A percentile compares a stretch with the other conserved stretches of the same genome.
These are phyloP conservation scores for Limnephilus auricula DNA, from an alignment of 2,888 invertebrate species.

Conservation along the genomic window DNA sequence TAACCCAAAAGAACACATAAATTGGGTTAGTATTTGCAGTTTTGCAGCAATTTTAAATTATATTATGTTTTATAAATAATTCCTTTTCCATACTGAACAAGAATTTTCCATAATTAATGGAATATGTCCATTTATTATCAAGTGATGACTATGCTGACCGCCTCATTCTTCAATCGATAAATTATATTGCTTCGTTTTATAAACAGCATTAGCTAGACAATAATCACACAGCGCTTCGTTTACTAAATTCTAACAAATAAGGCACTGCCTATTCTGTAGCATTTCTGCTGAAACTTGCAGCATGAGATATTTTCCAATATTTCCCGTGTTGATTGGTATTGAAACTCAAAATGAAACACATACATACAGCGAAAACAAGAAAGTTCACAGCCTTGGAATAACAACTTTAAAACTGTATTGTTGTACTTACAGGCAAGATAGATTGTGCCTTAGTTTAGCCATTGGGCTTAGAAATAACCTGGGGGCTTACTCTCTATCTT, in stretches of 20 bases:
- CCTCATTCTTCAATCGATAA: neutral
- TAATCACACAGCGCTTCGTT: neutral
- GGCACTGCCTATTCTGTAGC: neutral
- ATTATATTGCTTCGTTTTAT: neutral
- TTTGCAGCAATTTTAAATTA: no score
- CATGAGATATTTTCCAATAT: neutral
- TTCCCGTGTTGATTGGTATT: neutral
- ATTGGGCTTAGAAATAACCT: neutral
- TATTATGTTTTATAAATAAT: no score
- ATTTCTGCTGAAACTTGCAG: neutral
- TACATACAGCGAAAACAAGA: neutral
- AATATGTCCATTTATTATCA: neutral
- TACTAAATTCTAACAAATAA: neutral
- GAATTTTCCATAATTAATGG: neutral
- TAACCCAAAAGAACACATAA: neutral
- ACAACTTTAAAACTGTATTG: neutral
- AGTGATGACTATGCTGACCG: neutral
- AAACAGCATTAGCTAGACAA: neutral
- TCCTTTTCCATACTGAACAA: neutral
- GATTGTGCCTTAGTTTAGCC: neutral
- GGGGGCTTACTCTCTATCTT: no score
- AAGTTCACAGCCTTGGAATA: neutral
- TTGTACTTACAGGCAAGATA: neutral
- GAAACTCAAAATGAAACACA: neutral
- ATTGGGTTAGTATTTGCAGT: neutral